Evolutionary conservation across 2,113 vertebrate genomes (phyloP).

Genomic region (Bagarius yarrelli): DNA sequence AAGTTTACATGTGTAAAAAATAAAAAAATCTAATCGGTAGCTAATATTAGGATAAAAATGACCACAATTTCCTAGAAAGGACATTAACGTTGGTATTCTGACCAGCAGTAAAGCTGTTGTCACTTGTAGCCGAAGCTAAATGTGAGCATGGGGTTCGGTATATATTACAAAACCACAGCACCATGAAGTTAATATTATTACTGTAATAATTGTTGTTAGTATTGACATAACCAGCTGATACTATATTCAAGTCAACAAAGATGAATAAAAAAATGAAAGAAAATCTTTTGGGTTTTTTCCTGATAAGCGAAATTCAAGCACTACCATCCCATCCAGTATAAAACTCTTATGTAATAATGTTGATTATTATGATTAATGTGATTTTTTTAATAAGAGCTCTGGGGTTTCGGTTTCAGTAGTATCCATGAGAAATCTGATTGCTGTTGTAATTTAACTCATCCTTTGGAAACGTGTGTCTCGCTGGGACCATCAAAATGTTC

Average conservation of each 20-base stretch:
- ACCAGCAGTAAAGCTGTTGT: slow-evolving; percentile 35
- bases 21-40: neutral
- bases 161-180: neutral
- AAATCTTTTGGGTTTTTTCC: too few relatives aligned
- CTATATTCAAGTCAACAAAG: neutral
- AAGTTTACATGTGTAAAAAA: neutral
- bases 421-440: too few relatives aligned
- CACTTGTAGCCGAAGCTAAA: neutral
- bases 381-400: too few relatives aligned
- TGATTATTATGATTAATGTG: too few relatives aligned
- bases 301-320: neutral
- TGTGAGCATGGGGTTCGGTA: neutral
- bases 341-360: neutral
- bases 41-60: neutral
- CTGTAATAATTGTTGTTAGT: neutral
- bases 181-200: neutral
- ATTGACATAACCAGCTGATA: neutral
- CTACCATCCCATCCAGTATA: neutral
- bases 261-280: neutral
- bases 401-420: too few relatives aligned
- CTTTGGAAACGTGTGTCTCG: too few relatives aligned
- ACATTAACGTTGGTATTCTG: slow-evolving; percentile 10
- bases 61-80: neutral
- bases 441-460: too few relatives aligned
- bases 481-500: too few relatives aligned